Base-by-base conservation (phyloP, 2,113 vertebrate genomes). In the Tenrec ecaudatus region DNA sequence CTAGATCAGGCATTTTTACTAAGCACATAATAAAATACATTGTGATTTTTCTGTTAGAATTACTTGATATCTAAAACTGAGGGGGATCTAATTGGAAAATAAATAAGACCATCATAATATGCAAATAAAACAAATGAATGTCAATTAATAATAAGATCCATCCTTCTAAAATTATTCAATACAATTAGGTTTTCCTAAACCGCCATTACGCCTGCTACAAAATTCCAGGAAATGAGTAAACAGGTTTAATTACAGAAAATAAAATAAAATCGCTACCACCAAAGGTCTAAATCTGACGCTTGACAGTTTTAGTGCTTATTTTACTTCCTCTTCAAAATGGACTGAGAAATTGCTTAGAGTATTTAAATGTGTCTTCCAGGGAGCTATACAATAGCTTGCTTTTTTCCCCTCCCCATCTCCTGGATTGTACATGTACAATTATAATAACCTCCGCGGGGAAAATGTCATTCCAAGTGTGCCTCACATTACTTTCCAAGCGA, bases 201-300 rank as follows among this genome's bases (percentile, higher is more conserved):
- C 80, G 89, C 58, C 77, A 97, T 97, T 95, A 89, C n/a, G 58
- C 76, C 93, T 97, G 90, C 82, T 93, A 64, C 90, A 91, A 88
- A 94, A 36, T 64, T 53, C 31, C 80, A 96, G 89, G 83, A 95
- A 94, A 88, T 96, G 86, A 88, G 93, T 97, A 98, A 98, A 97
- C 89, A 86, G 53, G 87, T 96, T 97, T 97, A 98, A 97, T 97
- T 97, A 98, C 96, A 85, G 75, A 95, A 95, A 95, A 97, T 97
- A 94, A 97, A 96, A 94, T 38, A 97, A 97, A 97, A 97, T 96
- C 88, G 92, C 92, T 88, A 36, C 68, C 75, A 88, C 53, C 89
- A 96, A 95, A 90, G 58, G 60, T 88, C 82, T 95, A 95, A 97
- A 97, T 97, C 84, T 60, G 83, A 93, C 94, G 87, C 92, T 94